Conservation (phyloP, 2,797 vertebrate species). For the Antennarius maculatus region DNA sequence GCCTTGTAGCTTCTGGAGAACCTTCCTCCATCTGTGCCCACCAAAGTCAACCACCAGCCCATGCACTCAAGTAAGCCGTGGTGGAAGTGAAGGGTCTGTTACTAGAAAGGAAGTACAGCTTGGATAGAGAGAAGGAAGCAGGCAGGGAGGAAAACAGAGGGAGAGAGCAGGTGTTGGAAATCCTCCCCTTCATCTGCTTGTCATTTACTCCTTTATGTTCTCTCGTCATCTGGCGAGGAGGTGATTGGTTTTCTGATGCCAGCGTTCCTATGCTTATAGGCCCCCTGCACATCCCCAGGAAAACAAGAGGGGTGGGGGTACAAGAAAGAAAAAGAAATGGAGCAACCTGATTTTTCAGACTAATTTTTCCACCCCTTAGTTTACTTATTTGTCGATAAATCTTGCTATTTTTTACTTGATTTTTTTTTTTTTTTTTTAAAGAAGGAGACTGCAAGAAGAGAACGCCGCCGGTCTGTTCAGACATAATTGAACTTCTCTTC, state of each 20-base stretch:
- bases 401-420: conserved; percentile 12
- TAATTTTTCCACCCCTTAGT: conserved; percentile 38
- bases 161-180: conserved; percentile 77
- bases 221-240: conserved; percentile 50
- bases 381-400: conserved; percentile 43
- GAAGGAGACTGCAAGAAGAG: conserved; percentile 37
- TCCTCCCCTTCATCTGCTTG: conserved; percentile 78
- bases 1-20: conserved; percentile 55
- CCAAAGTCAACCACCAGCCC: conserved; percentile 39
- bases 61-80: conserved; percentile 39
- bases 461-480: conserved; percentile 43
- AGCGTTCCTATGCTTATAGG: conserved; percentile 50
- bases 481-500: conserved; percentile 48
- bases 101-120: conserved; percentile 62
- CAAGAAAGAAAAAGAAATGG: conserved; percentile 48
- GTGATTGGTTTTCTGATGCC: conserved; percentile 71
- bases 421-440: conserved; percentile 21
- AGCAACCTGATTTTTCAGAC: conserved; percentile 52
- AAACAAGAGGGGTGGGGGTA: conserved; percentile 47
- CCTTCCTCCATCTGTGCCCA: conserved; percentile 51
- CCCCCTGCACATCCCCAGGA: conserved; percentile 39
- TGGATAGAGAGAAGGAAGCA: conserved; percentile 30
- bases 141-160: conserved; percentile 49
- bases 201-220: conserved; percentile 74
- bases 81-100: conserved; percentile 36